Conservation (phyloP, 1,140 invertebrate genomes). For the Drosophila tsacasi region DNA sequence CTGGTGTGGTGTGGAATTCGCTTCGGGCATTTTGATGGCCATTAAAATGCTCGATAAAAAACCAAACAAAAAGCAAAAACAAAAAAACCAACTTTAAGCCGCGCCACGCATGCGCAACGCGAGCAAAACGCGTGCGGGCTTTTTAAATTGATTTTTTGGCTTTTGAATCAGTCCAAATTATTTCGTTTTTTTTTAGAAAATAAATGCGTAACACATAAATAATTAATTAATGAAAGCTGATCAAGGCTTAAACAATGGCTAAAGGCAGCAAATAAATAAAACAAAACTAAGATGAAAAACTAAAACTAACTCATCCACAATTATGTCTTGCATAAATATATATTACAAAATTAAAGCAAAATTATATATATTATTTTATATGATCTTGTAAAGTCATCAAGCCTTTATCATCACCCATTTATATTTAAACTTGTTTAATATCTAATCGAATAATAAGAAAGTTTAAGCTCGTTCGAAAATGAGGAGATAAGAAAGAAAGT, state of each 20-base stretch:
- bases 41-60: constrained; percentile 37
- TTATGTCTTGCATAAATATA: too few species aligned
- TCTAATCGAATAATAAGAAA: constrained; percentile 22
- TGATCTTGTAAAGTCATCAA: neutral
- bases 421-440: constrained; percentile 27
- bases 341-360: too few species aligned
- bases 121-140: constrained; percentile 56
- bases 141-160: constrained; percentile 30
- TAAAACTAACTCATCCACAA: too few species aligned
- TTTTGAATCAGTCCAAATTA: constrained; percentile 9
- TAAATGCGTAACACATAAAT: constrained; percentile 70
- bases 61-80: neutral
- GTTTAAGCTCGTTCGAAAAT: constrained; percentile 22
- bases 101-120: constrained; percentile 71
- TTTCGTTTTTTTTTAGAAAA: constrained; percentile 54
- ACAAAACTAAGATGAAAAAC: neutral
- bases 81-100: constrained; percentile 18
- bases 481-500: constrained; percentile 44
- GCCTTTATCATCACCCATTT: neutral
- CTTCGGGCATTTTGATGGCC: constrained; percentile 65
- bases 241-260: neutral
- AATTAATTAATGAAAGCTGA: constrained; percentile 57
- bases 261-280: neutral
- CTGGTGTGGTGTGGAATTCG: constrained; percentile 2
- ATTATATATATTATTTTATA: neutral